Base-by-base conservation (phyloP, 2,113 vertebrate species). In the Ammodytes dubius region DNA sequence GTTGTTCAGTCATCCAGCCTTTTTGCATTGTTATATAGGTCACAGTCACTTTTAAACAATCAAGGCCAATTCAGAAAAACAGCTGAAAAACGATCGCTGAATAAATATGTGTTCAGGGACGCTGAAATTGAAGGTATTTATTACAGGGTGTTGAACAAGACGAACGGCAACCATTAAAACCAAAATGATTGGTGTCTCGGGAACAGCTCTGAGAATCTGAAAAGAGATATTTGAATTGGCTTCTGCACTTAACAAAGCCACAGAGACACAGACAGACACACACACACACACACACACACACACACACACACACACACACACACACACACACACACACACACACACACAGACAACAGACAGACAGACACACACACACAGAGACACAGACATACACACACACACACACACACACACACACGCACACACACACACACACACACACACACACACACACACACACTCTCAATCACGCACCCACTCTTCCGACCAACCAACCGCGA, bases 401-500 rank as follows among this genome's bases (percentile, higher is more conserved):
- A 70, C 9, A 37, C 53, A 70, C 76, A 66, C 66, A 39, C 37
- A 56, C 42, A 52, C 37, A 52, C 39, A 74, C 47, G 59, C 42
- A 56, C 17, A 59, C 71, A 49, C 37, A 68, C 54, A 50, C 13
- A 65, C 70, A 40, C 57, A 50, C 70, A 70, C 9, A 37, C 53
- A 70, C 76, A 66, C 66, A 39, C 9, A 37, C 53, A 70, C 76
- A 66, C 66, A 39, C 37, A 56, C 42, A 52, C 37, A 45, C 39
- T 71, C 47, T 68, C 42, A 56, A 35, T 64, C 71, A 49, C 37
- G 68, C 54, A 50, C 13, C 65, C 70, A 40, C 57, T 56, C 70
- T 70, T 76, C 53, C 58, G 61, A 52, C 70, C 72, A 82, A 52
- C 49, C 78, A 67, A 17, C 66, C 82, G 43, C 10, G 59, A 85